Base-by-base conservation (phyloP, 2,113 vertebrate genomes). In the Erinaceus europaeus region DNA sequence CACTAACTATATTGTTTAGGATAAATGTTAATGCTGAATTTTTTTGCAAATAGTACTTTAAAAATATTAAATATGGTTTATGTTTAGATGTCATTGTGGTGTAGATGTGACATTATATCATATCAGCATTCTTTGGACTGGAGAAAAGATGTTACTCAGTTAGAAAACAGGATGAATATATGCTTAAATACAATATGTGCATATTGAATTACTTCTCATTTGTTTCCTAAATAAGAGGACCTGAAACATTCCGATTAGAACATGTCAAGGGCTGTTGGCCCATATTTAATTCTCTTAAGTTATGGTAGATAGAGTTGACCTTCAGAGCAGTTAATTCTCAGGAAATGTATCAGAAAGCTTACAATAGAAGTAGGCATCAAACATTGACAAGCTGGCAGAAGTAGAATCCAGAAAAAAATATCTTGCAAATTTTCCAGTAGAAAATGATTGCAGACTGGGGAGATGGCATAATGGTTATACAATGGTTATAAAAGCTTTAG, bases 291-390 rank as follows among this genome's bases (percentile, higher is more conserved):
- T 77, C 48, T 73, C 48, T 55, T 44, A 81, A 71, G 20, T 59
- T 84, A 40, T 23, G 55, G n/a, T 42, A 71, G 27, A 34, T 73
- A 23, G 29, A 76, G 36, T 23, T 3, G 71, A 40, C 73, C 18
- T 91, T 55, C 20, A 74, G n/a, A 85, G 71, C 40, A 71, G 36
- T 67, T 87, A 64, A 42, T 27, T 87, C 25, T 73, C 82, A 89
- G 72, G 69, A 46, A 84, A 80, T 65, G 86, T 44, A 20, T 3
- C 23, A 46, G 14, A 80, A 65, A 74, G n/a, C 9, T 50, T 64
- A 83, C 36, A 74, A 46, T 68, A 75, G 4, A 44, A 21, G 11
- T 68, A 48, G 38, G 32, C 23, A 59, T 40, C 40, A 73, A 71
- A 44, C 71, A 77, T 65, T 84, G 55, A 79, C 46, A n/a, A 21